Conservation (phyloP, 2,113 vertebrate species). For the Trichechus manatus region DNA sequence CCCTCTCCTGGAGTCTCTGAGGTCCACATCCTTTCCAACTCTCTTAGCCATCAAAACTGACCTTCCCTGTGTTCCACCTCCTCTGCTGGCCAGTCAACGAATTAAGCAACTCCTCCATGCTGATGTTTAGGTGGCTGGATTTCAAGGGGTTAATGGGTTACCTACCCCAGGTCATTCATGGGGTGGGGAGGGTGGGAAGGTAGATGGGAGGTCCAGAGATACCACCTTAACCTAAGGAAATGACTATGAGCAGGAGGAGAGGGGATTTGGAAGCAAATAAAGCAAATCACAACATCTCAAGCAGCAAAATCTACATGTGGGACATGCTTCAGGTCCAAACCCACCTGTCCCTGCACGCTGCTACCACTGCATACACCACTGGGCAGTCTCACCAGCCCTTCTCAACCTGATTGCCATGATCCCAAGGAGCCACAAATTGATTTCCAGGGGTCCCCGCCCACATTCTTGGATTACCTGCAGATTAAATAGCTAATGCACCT, state of each 20-base stretch:
- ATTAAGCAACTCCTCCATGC: not conserved
- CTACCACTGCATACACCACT: rapidly evolving
- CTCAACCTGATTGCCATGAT: not conserved
- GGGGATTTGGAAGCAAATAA: not conserved
- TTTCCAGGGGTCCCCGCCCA: not conserved
- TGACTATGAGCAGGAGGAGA: not conserved
- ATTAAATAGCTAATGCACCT: not conserved
- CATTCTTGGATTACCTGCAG: not conserved
- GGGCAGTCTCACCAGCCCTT: not conserved
- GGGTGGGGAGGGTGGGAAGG: not conserved
- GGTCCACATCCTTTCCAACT: not conserved
- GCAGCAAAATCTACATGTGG: not conserved
- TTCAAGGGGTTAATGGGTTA: not conserved
- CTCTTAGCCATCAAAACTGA: not conserved
- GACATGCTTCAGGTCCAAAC: too few species aligned
- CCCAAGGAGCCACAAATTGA: not conserved
- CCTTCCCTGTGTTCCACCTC: not conserved
- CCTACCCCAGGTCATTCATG: not conserved
- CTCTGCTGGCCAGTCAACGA: not conserved
- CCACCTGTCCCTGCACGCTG: not conserved
- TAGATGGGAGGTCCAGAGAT: not conserved
- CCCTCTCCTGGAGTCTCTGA: not conserved
- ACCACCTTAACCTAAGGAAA: not conserved
- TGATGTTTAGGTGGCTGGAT: not conserved
- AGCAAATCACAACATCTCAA: not conserved